These are phyloP conservation scores for Frankliniella intonsa DNA, from an alignment of 2,888 invertebrate genomes.

Conservation along the genomic window DNA sequence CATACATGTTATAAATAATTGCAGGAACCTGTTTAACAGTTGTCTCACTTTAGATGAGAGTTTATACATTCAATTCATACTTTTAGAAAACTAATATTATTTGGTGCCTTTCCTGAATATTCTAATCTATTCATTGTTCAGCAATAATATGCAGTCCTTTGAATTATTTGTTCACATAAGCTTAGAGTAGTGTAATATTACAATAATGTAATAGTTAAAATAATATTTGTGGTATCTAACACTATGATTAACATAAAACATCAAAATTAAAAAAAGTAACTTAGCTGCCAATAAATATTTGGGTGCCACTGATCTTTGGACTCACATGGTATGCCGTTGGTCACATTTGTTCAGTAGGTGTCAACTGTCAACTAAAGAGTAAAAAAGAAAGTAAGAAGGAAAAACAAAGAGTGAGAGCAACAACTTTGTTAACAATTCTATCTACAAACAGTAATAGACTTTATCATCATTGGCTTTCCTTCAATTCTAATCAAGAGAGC, in stretches of 20 bases:
- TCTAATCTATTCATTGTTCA: constrained; percentile 18
- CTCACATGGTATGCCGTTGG: background rate
- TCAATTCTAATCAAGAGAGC: background rate
- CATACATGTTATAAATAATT: background rate
- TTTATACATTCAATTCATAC: background rate
- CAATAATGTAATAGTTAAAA: constrained; percentile 10
- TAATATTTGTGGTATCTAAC: constrained; percentile 14
- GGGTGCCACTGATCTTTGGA: constrained; percentile 24
- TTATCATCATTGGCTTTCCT: background rate
- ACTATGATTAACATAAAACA: constrained; percentile 20
- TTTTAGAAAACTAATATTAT: constrained; percentile 14
- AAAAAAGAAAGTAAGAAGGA: background rate
- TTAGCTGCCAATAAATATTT: constrained; percentile 25
- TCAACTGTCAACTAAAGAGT: background rate
- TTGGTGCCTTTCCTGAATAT: constrained; percentile 13
- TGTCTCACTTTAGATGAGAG: background rate
- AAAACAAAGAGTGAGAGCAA: background rate
- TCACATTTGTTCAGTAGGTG: background rate
- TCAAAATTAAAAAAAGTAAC: background rate
- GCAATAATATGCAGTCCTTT: constrained; percentile 17
- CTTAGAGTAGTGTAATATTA: background rate
- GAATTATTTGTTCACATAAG: constrained; percentile 2
- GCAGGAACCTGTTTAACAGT: background rate
- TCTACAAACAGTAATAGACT: constrained; percentile 12
- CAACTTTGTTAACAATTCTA: constrained; percentile 11